These are phyloP conservation scores for Bovichtus variegatus DNA, from an alignment of 2,797 vertebrate species.

Conservation along the genomic window DNA sequence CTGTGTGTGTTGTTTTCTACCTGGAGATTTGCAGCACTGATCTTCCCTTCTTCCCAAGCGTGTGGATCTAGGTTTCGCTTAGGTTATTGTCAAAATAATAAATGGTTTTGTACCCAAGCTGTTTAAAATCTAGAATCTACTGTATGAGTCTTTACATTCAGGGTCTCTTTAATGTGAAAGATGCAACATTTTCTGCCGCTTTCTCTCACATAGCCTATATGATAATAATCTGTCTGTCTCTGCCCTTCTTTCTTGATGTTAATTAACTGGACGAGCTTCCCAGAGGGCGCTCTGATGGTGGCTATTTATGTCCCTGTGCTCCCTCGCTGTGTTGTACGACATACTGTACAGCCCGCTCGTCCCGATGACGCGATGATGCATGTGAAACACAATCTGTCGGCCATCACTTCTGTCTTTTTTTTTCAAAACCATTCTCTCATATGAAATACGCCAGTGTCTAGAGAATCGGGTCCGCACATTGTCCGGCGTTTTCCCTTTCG, in stretches of 20 bases:
- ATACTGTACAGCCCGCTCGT: slow-evolving; percentile 35
- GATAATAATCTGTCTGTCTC: slow-evolving; percentile 21
- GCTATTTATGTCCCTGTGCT: slow-evolving; percentile 66
- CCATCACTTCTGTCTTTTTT: not conserved
- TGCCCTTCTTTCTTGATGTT: slow-evolving; percentile 47
- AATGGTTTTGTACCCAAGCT: not conserved
- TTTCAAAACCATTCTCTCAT: too few relatives aligned
- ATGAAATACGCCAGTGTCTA: too few relatives aligned
- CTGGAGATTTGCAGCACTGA: slow-evolving; percentile 40
- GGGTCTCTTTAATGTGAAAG: not conserved
- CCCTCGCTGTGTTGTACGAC: slow-evolving; percentile 34
- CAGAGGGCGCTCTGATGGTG: slow-evolving; percentile 43
- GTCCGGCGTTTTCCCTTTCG: too few relatives aligned
- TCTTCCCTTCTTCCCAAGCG: slow-evolving; percentile 16
- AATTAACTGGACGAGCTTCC: slow-evolving; percentile 67
- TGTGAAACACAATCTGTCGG: slow-evolving; percentile 14
- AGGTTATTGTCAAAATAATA: not conserved
- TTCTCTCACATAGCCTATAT: not conserved
- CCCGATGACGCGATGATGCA: slow-evolving; percentile 24
- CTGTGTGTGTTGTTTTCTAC: slow-evolving; percentile 64
- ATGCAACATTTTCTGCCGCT: not conserved
- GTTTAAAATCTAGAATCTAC: not conserved
- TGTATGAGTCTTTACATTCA: not conserved
- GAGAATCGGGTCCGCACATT: too few relatives aligned
- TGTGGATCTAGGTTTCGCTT: slow-evolving; percentile 3